Evolutionary conservation across 2,888 invertebrate genomes (phyloP).

Genomic region (Pollenia amentaria): DNA sequence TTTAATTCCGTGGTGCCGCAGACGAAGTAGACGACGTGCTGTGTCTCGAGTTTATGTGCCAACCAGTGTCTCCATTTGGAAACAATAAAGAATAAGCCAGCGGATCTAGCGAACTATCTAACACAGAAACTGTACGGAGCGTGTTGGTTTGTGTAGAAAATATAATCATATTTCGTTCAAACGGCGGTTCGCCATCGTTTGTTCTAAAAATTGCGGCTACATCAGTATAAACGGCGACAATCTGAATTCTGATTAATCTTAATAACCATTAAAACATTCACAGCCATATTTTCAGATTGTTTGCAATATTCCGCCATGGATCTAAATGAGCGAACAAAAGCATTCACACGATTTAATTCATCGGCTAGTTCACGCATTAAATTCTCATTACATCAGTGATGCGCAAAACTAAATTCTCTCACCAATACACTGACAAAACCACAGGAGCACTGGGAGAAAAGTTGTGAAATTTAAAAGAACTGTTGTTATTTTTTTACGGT

Average conservation of each 20-base stretch:
- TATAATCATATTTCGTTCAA: conserved; percentile 64
- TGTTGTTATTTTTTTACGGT: too few relatives aligned
- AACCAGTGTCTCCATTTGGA: conserved; percentile 71
- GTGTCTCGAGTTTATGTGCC: conserved; percentile 59
- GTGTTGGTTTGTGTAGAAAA: conserved; percentile 61
- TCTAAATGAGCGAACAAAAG: conserved; percentile 66
- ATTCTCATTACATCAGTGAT: conserved; percentile 25
- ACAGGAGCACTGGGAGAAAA: too few relatives aligned
- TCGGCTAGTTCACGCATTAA: neutral
- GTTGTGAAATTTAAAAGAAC: too few relatives aligned
- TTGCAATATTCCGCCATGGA: conserved; percentile 58
- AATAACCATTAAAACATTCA: conserved; percentile 62
- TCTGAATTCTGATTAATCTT: conserved; percentile 58
- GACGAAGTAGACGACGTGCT: conserved; percentile 36
- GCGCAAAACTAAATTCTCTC: too few relatives aligned
- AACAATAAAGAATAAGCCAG: conserved; percentile 71
- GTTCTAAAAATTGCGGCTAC: conserved; percentile 58
- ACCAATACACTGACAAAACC: too few relatives aligned
- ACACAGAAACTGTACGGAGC: conserved; percentile 56
- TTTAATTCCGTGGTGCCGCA: too few relatives aligned
- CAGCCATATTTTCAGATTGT: conserved; percentile 36
- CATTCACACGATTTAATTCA: too few relatives aligned
- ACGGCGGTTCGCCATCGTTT: conserved; percentile 62
- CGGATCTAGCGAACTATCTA: conserved; percentile 69
- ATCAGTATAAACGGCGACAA: conserved; percentile 80